Conservation (phyloP, 1,140 invertebrate species). For the Laupala kohalensis region DNA sequence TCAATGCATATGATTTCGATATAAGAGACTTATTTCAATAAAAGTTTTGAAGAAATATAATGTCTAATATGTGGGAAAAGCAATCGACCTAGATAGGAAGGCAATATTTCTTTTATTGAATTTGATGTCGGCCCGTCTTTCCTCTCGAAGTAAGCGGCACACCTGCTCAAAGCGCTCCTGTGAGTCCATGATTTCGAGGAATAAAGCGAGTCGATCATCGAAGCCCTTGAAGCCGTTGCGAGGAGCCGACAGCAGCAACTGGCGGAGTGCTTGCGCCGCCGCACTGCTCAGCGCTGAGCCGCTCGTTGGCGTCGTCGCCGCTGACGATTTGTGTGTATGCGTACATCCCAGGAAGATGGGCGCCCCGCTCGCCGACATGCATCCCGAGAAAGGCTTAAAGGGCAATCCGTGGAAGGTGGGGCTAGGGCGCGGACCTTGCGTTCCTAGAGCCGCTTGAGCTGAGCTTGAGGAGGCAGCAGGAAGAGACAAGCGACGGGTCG, state of each 20-base stretch:
- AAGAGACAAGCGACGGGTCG: constrained; percentile 2
- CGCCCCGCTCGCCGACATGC: constrained; percentile 31
- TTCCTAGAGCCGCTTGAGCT: constrained; percentile 8
- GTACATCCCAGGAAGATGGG: constrained; percentile 36
- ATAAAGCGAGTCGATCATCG: constrained; percentile 60
- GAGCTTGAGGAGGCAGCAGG: constrained; percentile 3
- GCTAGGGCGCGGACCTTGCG: constrained; percentile 34
- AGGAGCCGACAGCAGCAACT: constrained; percentile 48
- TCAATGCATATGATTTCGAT: no score
- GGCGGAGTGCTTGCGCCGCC: constrained; percentile 44
- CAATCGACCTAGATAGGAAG: no score
- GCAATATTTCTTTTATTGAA: no score
- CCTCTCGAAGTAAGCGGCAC: no score
- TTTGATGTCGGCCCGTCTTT: no score
- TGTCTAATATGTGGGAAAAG: no score
- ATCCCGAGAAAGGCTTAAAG: constrained; percentile 30
- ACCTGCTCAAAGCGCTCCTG: constrained; percentile 69
- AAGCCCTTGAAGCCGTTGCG: constrained; percentile 57
- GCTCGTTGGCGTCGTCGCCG: constrained; percentile 24
- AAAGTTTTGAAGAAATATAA: no score
- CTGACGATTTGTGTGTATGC: constrained; percentile 26
- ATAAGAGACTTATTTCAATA: no score
- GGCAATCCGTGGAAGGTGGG: constrained; percentile 48
- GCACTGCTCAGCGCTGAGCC: constrained; percentile 31
- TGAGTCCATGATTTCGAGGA: constrained; percentile 65